Percentiles rank a stretch among this genome's conserved stretches.
phyloP scores from a whole-genome alignment of 1,140 invertebrate genomes.

The Drosophila busckii region DNA sequence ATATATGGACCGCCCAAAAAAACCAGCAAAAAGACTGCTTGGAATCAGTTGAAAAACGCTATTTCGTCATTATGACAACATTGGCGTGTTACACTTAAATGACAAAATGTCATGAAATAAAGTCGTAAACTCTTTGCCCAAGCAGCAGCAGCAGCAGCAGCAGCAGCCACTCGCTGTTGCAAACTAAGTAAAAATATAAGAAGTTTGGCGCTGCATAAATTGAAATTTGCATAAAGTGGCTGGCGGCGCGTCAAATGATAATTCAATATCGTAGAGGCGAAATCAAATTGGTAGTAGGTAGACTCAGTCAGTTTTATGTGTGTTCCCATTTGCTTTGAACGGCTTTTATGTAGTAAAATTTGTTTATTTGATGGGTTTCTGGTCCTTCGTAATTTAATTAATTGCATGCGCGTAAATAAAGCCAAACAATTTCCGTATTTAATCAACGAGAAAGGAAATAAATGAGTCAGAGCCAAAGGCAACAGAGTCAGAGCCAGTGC shows the following conservation, averaged over 20 bases:
- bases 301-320: conserved; percentile 7
- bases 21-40: conserved; percentile 5
- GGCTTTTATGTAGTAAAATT: conserved; percentile 19
- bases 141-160: conserved; percentile 14
- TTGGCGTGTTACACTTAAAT: conserved; percentile 69
- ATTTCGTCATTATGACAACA: conserved; percentile 63
- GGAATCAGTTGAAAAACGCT: conserved; percentile 54
- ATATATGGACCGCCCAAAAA: conserved; percentile 50
- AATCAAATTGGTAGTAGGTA: conserved; percentile 34
- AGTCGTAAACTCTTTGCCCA: conserved; percentile 55
- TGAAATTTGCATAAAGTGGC: conserved; percentile 62
- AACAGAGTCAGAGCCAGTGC: conserved; percentile 10
- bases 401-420: conserved; percentile 63
- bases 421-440: conserved; percentile 68
- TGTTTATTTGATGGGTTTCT: conserved; percentile 29
- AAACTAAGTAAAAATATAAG: conserved; percentile 7
- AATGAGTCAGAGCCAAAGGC: conserved; percentile 44
- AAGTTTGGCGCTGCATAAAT: conserved; percentile 42
- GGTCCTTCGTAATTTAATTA: conserved; percentile 62
- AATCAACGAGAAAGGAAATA: conserved; percentile 65
- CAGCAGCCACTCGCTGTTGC: no score
- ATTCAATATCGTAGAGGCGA: conserved; percentile 48
- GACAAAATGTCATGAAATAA: conserved; percentile 72
- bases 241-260: conserved; percentile 52
- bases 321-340: conserved; percentile 23